Evolutionary conservation across 2,113 vertebrate genomes (phyloP), one percentile per base, ranked within the genome.

Genomic region (Phaethon lepturus): DNA sequence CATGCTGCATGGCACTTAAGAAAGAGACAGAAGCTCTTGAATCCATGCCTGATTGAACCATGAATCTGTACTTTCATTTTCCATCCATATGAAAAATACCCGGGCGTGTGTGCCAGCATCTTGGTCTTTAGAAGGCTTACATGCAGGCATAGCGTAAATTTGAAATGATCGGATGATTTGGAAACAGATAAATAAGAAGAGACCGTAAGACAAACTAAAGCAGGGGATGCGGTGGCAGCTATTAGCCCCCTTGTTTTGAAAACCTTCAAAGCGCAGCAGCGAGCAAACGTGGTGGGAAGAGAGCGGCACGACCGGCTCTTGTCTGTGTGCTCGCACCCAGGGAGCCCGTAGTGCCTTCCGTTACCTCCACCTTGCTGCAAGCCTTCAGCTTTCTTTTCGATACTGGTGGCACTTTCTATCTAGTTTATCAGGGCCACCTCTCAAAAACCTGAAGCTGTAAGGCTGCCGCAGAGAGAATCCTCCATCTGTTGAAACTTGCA

Each of bases 221-320:
- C 23, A 26, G 40, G 53, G 52, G 45, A 40, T n/a, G 12, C 14
- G 31, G 3, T 47, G 13, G 4, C 24, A 45, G 42, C 40, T 67
- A 0, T 81, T 63, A 50, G 15, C 8, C 5, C 6, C 23, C 5
- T 11, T 58, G 33, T 79, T 91, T 17, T 64, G 67, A 47, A 80
- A 91, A 47, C 11, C 13, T 42, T 67, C 8, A 13, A 78, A 59
- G 44, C 5, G 14, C 17, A 29, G 44, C 55, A 63, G 31, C 28
- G 69, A 81, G 52, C 13, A 84, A 45, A 40, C 1, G 1, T 45
- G 11, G 8, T 44, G 28, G 29, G 11, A 58, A 38, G 47, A 47
- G 22, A 26, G 20, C 8, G 42, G 18, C 0, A 0, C 0, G 2
- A 17, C n/a, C n/a, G 50, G 8, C 26, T 73, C 13, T 16, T 49